These are phyloP conservation scores for Calonectris borealis DNA, from an alignment of 2,113 vertebrate species.

Conservation along the genomic window DNA sequence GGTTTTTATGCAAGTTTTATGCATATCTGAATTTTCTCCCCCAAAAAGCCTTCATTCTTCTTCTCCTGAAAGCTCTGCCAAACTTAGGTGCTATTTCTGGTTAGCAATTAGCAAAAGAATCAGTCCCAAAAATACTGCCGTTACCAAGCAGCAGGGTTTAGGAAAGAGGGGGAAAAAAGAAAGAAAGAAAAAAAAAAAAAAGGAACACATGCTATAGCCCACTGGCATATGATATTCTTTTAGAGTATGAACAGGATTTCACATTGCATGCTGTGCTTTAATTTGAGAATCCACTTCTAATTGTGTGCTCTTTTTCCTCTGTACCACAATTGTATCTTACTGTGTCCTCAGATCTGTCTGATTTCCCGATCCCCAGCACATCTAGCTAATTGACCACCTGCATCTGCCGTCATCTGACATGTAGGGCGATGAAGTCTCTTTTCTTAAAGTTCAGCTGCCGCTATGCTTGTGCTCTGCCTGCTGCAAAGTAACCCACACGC, in stretches of 20 bases:
- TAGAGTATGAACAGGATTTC: neutral
- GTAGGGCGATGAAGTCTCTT: neutral
- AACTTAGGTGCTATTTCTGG: conserved; percentile 71
- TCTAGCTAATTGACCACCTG: neutral
- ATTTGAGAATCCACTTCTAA: conserved; percentile 13
- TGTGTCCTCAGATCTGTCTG: neutral
- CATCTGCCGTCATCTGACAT: neutral
- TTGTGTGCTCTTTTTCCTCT: neutral
- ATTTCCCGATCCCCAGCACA: neutral
- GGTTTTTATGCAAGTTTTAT: conserved; percentile 17
- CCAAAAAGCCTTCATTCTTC: conserved; percentile 45
- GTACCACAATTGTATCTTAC: neutral
- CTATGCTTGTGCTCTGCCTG: neutral
- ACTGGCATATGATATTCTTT: neutral
- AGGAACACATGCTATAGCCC: neutral
- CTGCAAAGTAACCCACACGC: neutral
- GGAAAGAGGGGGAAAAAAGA: neutral
- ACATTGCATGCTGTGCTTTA: neutral
- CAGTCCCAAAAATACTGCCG: conserved; percentile 62
- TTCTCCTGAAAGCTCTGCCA: conserved; percentile 63
- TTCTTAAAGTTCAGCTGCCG: neutral
- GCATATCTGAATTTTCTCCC: neutral
- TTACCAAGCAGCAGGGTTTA: conserved; percentile 65
- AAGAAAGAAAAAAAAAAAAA: neutral
- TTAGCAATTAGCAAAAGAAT: conserved; percentile 71